Base-by-base conservation (phyloP, 2,888 invertebrate genomes). In the Cheilosia urbana region DNA sequence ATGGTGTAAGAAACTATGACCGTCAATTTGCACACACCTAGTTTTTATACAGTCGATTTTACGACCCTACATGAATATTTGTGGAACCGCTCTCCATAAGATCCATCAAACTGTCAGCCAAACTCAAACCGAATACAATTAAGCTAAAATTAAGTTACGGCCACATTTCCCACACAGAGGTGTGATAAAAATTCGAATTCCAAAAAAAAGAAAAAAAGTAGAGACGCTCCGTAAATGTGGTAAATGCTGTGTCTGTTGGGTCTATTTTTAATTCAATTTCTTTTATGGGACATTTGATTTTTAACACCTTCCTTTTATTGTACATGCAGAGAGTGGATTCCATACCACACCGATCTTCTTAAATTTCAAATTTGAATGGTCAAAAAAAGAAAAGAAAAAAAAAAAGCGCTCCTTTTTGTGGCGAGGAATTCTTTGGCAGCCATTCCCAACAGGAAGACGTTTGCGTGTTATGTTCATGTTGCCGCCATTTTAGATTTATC, bases 401-500 rank as follows among this genome's bases (percentile, higher is more conserved):
- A 49, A 34, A 3, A 63, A 49, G 21, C 6, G 2, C 5, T 27
- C 1, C 27, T 57, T 63, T 30, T 40, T 27, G 27, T 27, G 27
- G 27, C 40, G 13, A 40, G 21, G 57, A 42, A 62, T 53, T 45
- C 65, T 51, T 58, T 2, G 72, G 53, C 60, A 53, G 60, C 71
- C 57, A 75, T 69, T 58, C 47, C 40, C 58, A 53, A 24, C 68
- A 68, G 72, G 79, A 79, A 84, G 83, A 84, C 47, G 63, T 69
- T 78, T 68, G 57, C 63, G 63, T 78, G 78, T 75, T 78, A 49
- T 68, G 79, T 65, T 76, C 85, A 85, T 85, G 85, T 80, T 72
- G 71, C 80, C 85, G 85, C 85, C 85, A 85, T 85, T 85, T 85
- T 85, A 76, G 27, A 76, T 81, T 66, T 62, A 60, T 66, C 71